These are phyloP conservation scores for Uloborus plumipes DNA, from an alignment of 2,888 invertebrate genomes.

Conservation along the genomic window DNA sequence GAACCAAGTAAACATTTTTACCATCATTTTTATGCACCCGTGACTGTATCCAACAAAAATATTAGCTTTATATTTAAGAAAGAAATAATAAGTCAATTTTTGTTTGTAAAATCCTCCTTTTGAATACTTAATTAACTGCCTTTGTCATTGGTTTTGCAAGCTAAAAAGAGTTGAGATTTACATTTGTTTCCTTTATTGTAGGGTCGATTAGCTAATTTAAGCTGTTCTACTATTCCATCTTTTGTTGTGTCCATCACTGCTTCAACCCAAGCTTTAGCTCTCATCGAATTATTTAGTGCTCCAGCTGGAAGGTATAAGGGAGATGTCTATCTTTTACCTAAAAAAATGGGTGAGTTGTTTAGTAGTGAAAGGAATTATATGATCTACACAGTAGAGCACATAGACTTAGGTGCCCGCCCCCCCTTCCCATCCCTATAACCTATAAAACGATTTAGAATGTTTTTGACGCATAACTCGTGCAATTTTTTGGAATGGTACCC, in stretches of 20 bases:
- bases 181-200: constrained; percentile 64
- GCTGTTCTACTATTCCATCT: constrained; percentile 96
- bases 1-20: too few relatives aligned
- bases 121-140: background rate
- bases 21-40: too few relatives aligned
- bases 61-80: too few relatives aligned
- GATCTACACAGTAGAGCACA: too few relatives aligned
- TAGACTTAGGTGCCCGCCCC: too few relatives aligned
- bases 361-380: background rate
- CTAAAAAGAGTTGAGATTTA: background rate
- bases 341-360: constrained; percentile 90
- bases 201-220: constrained; percentile 92
- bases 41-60: too few relatives aligned
- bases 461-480: too few relatives aligned
- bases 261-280: constrained; percentile 94
- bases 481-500: too few relatives aligned
- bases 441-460: too few relatives aligned
- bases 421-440: too few relatives aligned
- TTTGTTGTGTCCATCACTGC: constrained; percentile 98
- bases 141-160: background rate
- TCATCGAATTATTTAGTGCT: constrained; percentile 97
- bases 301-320: constrained; percentile 94
- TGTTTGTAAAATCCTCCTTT: too few relatives aligned
- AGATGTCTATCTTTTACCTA: constrained; percentile 96
- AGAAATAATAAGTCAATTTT: too few relatives aligned